phyloP scores from a whole-genome alignment of 2,113 vertebrate species.

The Saccopteryx leptura region DNA sequence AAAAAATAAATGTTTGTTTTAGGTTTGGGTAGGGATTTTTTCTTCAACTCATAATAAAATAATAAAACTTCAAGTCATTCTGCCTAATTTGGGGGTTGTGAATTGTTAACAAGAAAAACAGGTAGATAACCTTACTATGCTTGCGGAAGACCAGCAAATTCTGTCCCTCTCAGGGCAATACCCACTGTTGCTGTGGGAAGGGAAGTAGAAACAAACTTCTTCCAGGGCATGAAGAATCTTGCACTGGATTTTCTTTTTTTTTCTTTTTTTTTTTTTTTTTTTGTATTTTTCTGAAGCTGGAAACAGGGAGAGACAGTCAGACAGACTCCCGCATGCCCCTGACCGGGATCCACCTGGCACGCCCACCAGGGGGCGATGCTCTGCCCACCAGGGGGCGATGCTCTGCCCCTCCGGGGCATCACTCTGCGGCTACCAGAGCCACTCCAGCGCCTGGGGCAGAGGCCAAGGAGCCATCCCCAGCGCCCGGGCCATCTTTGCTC shows the following conservation, averaged over 20 bases:
- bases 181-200: not conserved
- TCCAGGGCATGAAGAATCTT: not conserved
- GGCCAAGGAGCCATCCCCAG: no score
- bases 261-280: no score
- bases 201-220: not conserved
- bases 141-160: not conserved
- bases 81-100: not conserved
- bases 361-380: no score
- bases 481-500: no score
- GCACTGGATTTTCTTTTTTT: not conserved
- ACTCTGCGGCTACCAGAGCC: no score
- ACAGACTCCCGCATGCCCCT: no score
- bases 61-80: not conserved
- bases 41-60: not conserved
- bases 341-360: no score
- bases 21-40: not conserved
- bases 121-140: not conserved
- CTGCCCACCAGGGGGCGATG: no score
- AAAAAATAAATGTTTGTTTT: not conserved
- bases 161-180: not conserved
- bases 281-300: no score
- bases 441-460: no score
- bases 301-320: no score
- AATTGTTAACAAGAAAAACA: not conserved
- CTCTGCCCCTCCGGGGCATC: no score